These are phyloP conservation scores for Drosophila neonasuta DNA, from an alignment of 2,888 invertebrate genomes.

Conservation along the genomic window DNA sequence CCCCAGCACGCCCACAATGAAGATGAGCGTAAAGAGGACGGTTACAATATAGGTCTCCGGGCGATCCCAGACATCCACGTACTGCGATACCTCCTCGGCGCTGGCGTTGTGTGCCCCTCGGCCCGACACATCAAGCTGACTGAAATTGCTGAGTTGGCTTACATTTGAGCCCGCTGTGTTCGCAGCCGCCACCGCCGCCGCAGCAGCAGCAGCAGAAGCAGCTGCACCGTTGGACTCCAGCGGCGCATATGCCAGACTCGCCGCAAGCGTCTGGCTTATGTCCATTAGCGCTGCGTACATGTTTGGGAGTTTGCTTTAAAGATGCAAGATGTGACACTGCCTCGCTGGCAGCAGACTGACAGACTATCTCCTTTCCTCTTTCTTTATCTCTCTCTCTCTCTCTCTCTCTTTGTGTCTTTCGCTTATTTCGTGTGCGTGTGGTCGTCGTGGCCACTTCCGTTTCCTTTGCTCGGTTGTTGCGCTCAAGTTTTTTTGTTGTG, in stretches of 20 bases:
- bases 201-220: background rate
- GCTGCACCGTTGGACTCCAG: conserved; percentile 33
- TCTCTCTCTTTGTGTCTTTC: background rate
- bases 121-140: conserved; percentile 28
- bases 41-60: conserved; percentile 94
- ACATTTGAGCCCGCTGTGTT: conserved; percentile 21
- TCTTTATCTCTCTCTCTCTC: background rate
- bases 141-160: conserved; percentile 47
- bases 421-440: conserved; percentile 24
- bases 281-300: conserved; percentile 63
- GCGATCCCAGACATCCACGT: conserved; percentile 87
- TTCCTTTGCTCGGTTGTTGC: conserved; percentile 28
- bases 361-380: conserved; percentile 3
- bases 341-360: background rate
- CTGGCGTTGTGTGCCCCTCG: conserved; percentile 35
- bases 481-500: conserved; percentile 6
- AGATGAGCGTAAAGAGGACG: conserved; percentile 91
- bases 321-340: conserved; percentile 8
- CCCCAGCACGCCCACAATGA: conserved; percentile 93
- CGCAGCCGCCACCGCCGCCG: background rate
- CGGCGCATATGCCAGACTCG: conserved; percentile 61
- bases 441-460: conserved; percentile 43
- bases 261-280: conserved; percentile 62
- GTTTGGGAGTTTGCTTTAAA: conserved; percentile 16
- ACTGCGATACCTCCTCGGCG: conserved; percentile 32